A percentile compares a stretch with the other conserved stretches of the same genome.
These are phyloP conservation scores for Chymomyza caudatula DNA, from an alignment of 2,888 invertebrate genomes.

Conservation along the genomic window DNA sequence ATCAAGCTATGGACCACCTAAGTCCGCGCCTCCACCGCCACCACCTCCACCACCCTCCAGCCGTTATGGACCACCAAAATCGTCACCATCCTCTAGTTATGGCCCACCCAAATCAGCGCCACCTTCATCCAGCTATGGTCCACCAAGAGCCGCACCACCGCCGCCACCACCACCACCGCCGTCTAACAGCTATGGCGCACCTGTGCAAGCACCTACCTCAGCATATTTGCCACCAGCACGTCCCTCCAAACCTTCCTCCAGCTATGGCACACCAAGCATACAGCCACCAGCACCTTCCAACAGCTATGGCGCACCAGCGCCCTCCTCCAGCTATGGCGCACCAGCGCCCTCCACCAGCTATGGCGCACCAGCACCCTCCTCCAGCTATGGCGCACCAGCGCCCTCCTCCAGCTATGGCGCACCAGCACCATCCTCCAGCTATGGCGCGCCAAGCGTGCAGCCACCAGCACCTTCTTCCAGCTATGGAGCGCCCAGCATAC, in stretches of 20 bases:
- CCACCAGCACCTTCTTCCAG: slow-evolving; percentile 70
- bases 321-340: slow-evolving; percentile 80
- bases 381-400: slow-evolving; percentile 67
- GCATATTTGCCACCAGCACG: slow-evolving; percentile 61
- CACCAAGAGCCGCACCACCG: slow-evolving; percentile 59
- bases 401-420: slow-evolving; percentile 66
- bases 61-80: slow-evolving; percentile 20
- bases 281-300: slow-evolving; percentile 69
- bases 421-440: slow-evolving; percentile 70
- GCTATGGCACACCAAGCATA: slow-evolving; percentile 72
- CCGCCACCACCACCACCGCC: slow-evolving; percentile 35
- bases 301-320: slow-evolving; percentile 62
- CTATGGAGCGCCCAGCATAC: slow-evolving; percentile 71
- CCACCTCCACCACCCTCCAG: slow-evolving; percentile 38
- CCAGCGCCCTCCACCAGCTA: slow-evolving; percentile 74
- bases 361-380: slow-evolving; percentile 43
- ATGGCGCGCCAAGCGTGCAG: slow-evolving; percentile 71
- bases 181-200: slow-evolving; percentile 26
- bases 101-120: slow-evolving; percentile 64
- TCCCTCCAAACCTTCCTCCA: slow-evolving; percentile 37
- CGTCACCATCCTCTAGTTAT: slow-evolving; percentile 61
- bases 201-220: slow-evolving; percentile 45
- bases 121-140: slow-evolving; percentile 79
- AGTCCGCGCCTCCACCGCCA: slow-evolving; percentile 41
- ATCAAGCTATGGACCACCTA: slow-evolving; percentile 79